Percentiles rank a stretch among this genome's conserved stretches.
These are phyloP conservation scores for Brevipalpus yothersi DNA, from an alignment of 1,140 invertebrate genomes.

Conservation along the genomic window DNA sequence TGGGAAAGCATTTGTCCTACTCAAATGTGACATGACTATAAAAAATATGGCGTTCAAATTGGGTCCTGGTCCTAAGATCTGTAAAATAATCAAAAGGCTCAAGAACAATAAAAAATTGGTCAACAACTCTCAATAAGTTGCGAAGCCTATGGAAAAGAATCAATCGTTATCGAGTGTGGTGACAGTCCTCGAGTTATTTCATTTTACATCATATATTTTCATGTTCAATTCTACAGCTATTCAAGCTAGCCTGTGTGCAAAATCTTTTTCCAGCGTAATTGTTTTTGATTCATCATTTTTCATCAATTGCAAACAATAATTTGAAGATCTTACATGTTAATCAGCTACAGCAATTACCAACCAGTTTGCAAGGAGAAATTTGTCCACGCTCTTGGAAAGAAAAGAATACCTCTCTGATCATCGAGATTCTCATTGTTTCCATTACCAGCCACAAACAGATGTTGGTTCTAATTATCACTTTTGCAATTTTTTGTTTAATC, in stretches of 20 bases:
- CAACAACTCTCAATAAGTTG: too few species aligned
- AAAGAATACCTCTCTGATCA: too few species aligned
- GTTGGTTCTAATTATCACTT: too few species aligned
- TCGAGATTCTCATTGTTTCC: too few species aligned
- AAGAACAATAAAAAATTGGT: background rate
- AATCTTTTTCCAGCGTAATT: background rate
- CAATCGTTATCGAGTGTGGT: background rate
- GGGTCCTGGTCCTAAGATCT: conserved; percentile 82
- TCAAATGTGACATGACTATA: conserved; percentile 89
- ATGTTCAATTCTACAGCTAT: background rate
- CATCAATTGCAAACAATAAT: too few species aligned
- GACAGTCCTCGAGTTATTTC: background rate
- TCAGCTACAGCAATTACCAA: too few species aligned
- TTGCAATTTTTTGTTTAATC: too few species aligned
- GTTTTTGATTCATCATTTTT: too few species aligned
- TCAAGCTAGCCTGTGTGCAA: background rate
- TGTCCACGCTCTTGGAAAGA: too few species aligned
- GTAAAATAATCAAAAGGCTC: conserved; percentile 5
- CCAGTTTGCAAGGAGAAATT: too few species aligned
- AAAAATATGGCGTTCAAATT: conserved; percentile 95
- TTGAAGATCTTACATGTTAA: too few species aligned
- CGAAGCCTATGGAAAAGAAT: background rate
- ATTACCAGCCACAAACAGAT: too few species aligned
- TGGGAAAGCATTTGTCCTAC: conserved; percentile 71
- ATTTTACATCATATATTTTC: background rate